phyloP scores from a whole-genome alignment of 2,797 vertebrate species.

The Mus caroli region DNA sequence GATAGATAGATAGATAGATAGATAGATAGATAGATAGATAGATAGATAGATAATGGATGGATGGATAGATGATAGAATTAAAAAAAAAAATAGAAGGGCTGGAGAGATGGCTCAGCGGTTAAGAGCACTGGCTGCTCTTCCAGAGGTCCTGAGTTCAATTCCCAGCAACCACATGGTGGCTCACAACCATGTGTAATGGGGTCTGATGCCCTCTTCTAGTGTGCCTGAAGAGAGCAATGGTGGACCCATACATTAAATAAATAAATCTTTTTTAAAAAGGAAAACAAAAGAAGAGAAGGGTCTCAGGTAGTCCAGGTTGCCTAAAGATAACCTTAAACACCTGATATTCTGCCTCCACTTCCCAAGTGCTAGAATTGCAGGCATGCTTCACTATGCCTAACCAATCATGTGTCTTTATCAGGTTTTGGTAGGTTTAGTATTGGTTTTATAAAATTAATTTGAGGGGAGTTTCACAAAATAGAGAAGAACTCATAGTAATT shows the following conservation, averaged over 20 bases:
- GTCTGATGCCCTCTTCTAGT: no score
- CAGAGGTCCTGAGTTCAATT: no score
- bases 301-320: background rate
- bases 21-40: background rate
- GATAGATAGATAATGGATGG: background rate
- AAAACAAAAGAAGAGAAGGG: background rate
- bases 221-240: no score
- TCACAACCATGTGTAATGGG: no score
- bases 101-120: no score
- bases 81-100: no score
- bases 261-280: background rate
- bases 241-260: no score
- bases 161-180: no score
- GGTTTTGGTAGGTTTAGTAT: background rate
- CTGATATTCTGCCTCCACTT: background rate
- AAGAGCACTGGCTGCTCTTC: no score
- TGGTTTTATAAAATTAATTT: background rate
- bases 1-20: background rate
- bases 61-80: background rate
- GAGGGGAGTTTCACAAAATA: background rate
- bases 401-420: no score
- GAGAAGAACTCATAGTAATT: background rate
- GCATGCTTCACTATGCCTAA: background rate
- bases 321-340: background rate
- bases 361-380: background rate